Evolutionary conservation across 2,113 vertebrate species (phyloP).

Genomic region (Struthidea cinerea): DNA sequence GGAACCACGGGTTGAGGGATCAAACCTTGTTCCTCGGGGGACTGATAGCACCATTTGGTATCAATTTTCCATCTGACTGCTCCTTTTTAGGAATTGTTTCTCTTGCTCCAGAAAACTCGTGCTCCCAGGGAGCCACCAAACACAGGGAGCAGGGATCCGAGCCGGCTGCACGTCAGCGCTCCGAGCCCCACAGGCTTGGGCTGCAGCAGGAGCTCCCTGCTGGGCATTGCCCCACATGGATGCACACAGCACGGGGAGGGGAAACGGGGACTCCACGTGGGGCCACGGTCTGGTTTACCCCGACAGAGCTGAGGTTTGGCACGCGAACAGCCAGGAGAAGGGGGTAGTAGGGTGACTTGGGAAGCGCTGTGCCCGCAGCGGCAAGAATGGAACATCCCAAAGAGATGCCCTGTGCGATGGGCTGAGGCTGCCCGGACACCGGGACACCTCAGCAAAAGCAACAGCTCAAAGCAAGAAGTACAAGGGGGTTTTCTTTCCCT

Average conservation of each 20-base stretch:
- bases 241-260: rapidly evolving
- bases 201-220: rapidly evolving
- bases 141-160: neutral
- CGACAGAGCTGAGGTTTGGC: rapidly evolving
- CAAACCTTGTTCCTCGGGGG: neutral
- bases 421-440: neutral
- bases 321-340: rapidly evolving
- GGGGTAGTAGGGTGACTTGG: rapidly evolving
- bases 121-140: neutral
- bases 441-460: neutral
- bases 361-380: neutral
- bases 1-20: neutral
- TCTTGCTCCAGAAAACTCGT: neutral
- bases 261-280: rapidly evolving
- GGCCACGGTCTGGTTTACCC: rapidly evolving
- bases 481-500: rapidly evolving
- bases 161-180: rapidly evolving
- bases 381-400: neutral
- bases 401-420: rapidly evolving
- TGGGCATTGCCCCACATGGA: rapidly evolving
- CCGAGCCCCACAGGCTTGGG: rapidly evolving
- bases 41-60: slow-evolving; percentile 6
- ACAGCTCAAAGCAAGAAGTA: neutral
- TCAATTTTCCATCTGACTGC: slow-evolving; percentile 13
- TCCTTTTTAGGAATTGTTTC: slow-evolving; percentile 51